Evolutionary conservation across 2,888 invertebrate species (phyloP).

Genomic region (Agapostemon virescens): DNA sequence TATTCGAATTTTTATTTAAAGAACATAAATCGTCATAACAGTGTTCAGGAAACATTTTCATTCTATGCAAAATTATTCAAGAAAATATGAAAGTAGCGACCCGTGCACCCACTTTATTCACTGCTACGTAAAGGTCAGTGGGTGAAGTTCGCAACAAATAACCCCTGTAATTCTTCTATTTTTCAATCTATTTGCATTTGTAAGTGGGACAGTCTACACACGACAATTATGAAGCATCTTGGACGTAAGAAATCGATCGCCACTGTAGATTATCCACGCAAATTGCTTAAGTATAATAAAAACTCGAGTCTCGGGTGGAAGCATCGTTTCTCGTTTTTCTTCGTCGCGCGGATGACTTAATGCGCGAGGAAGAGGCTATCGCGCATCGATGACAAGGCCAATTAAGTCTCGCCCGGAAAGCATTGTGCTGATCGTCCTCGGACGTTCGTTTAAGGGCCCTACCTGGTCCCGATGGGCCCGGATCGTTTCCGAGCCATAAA

Average conservation of each 20-base stretch:
- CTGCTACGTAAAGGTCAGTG: no score
- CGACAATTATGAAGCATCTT: background rate
- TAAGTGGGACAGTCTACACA: no score
- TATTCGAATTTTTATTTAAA: no score
- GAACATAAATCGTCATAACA: no score
- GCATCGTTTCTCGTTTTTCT: background rate
- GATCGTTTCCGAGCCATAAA: constrained; percentile 63
- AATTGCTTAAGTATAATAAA: background rate
- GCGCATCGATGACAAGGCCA: background rate
- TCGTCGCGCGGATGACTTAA: background rate
- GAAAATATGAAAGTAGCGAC: no score
- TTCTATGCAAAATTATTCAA: no score
- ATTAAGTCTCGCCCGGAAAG: background rate
- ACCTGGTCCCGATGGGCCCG: constrained; percentile 42
- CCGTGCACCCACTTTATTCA: no score
- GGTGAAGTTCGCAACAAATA: no score
- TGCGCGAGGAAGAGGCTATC: background rate
- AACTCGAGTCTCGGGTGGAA: no score
- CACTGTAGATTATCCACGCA: background rate
- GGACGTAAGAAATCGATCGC: background rate
- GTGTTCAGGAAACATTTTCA: no score
- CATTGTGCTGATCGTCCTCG: background rate
- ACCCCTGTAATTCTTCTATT: no score
- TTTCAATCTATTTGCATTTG: no score
- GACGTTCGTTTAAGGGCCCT: constrained; percentile 21